Conservation (phyloP, 1,140 invertebrate genomes). For the Drosophila punjabiensis region DNA sequence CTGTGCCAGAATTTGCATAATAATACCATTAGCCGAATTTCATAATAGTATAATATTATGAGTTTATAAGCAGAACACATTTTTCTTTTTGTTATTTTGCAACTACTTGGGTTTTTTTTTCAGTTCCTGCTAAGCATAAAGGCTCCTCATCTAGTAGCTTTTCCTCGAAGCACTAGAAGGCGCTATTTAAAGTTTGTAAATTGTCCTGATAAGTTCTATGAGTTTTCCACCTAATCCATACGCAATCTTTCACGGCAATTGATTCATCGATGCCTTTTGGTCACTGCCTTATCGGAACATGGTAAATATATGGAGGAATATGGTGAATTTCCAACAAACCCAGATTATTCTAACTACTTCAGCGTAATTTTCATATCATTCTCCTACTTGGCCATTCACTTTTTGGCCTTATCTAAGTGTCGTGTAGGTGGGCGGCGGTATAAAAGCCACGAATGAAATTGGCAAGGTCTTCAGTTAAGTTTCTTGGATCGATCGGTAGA, state of each 20-base stretch:
- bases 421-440: background rate
- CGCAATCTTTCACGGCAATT: slow-evolving; percentile 58
- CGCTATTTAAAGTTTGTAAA: slow-evolving; percentile 33
- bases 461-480: slow-evolving; percentile 14
- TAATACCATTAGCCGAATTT: slow-evolving; percentile 54
- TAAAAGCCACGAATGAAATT: slow-evolving; percentile 17
- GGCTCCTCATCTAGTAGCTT: background rate
- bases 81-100: background rate
- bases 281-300: slow-evolving; percentile 34
- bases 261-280: slow-evolving; percentile 57
- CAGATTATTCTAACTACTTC: slow-evolving; percentile 55
- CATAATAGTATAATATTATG: slow-evolving; percentile 31
- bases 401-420: slow-evolving; percentile 30
- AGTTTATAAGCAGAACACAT: slow-evolving; percentile 12
- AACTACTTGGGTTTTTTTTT: background rate
- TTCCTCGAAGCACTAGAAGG: slow-evolving; percentile 29
- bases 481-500: slow-evolving; percentile 19
- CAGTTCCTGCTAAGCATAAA: slow-evolving; percentile 19
- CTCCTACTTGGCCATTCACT: background rate
- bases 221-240: slow-evolving; percentile 44
- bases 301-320: slow-evolving; percentile 35
- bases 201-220: slow-evolving; percentile 31
- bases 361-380: slow-evolving; percentile 52
- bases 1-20: slow-evolving; percentile 59
- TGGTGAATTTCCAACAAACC: slow-evolving; percentile 41